Percentiles rank a stretch among this genome's conserved stretches.
Conservation (phyloP, 2,113 vertebrate genomes). For the Peromyscus leucopus region DNA sequence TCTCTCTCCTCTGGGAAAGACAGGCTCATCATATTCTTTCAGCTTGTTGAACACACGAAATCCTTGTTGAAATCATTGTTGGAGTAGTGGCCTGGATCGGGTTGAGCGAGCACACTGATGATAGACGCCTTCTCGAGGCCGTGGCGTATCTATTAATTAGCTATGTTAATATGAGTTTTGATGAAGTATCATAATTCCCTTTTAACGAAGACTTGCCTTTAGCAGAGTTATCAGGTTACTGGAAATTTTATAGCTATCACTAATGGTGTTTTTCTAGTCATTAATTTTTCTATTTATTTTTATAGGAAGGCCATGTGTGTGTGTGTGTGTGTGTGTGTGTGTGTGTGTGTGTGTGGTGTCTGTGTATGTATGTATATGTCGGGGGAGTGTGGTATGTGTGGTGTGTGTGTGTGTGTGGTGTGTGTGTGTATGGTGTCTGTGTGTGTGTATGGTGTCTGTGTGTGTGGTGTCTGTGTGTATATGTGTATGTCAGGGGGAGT, state of each 20-base stretch:
- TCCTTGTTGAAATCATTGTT: not conserved
- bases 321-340: not conserved
- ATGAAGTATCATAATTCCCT: not conserved
- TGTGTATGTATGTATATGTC: not conserved
- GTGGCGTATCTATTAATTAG: not conserved
- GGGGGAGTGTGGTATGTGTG: too few species aligned
- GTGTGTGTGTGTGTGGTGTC: not conserved
- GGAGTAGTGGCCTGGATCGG: not conserved
- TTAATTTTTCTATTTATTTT: not conserved
- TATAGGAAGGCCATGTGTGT: not conserved
- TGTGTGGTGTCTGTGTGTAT: not conserved
- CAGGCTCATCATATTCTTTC: not conserved
- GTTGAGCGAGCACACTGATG: not conserved
- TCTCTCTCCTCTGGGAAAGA: not conserved
- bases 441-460: not conserved
- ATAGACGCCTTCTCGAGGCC: not conserved
- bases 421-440: not conserved
- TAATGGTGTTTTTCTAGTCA: not conserved
- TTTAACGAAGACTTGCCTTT: slow-evolving; percentile 24
- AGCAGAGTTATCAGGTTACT: not conserved
- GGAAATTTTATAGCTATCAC: not conserved
- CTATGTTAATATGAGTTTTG: not conserved
- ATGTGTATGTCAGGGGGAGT: too few species aligned
- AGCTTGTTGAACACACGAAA: not conserved
- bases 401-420: not conserved